Conservation (phyloP, 2,888 invertebrate species). For the Drosophila imparisetae region DNA sequence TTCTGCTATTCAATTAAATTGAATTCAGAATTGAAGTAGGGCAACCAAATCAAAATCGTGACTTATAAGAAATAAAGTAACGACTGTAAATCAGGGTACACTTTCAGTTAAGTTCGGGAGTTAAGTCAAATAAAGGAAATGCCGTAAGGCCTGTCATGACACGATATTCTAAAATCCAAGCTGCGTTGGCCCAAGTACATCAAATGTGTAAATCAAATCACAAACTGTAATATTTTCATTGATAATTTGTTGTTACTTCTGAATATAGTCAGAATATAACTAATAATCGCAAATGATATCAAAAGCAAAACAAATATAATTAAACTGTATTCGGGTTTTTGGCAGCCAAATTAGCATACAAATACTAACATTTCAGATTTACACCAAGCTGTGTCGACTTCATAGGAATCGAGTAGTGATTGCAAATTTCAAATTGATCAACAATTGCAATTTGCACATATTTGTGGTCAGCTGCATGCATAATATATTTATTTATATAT, state of each 20-base stretch:
- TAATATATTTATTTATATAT: neutral
- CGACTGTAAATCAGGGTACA: conserved; percentile 26
- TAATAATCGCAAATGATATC: neutral
- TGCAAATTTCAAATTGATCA: neutral
- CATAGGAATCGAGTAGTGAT: neutral
- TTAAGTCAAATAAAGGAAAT: neutral
- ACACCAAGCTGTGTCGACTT: neutral
- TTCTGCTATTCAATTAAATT: conserved; percentile 31
- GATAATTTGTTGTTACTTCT: neutral
- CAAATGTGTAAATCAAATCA: conserved; percentile 27
- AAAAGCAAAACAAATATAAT: neutral
- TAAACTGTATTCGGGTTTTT: conserved; percentile 9
- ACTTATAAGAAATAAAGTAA: conserved; percentile 9
- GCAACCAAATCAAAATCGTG: conserved; percentile 35
- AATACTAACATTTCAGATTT: neutral
- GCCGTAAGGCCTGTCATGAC: neutral
- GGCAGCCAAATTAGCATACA: neutral
- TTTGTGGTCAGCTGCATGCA: neutral
- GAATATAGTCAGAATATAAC: neutral
- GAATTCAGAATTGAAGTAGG: conserved; percentile 17
- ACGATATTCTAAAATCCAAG: conserved; percentile 21
- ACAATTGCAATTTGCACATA: neutral
- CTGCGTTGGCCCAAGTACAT: neutral
- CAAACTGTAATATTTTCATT: neutral
- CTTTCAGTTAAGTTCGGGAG: conserved; percentile 4